Evolutionary conservation across 2,888 invertebrate genomes (phyloP), one percentile per base, ranked within the genome.

Genomic region (Epicampocera succincta): DNA sequence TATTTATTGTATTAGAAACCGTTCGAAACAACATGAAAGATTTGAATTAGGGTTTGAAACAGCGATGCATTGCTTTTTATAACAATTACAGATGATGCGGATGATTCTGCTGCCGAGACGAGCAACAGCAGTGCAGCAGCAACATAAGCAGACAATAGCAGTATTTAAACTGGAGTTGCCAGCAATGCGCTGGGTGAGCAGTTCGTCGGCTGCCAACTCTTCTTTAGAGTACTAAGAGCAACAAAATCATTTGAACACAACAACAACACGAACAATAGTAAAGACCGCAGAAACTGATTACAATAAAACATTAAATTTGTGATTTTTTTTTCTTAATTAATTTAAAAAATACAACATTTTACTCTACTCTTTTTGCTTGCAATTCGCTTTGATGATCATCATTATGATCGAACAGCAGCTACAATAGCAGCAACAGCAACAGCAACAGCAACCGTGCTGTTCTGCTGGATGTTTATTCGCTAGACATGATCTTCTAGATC

Each of bases 1-100:
- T 42, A 56, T 71, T 50, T 81, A 19, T 79, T 69, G 42, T 54
- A 58, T 73, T 76, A 66, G 66, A 66, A 73, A 83, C 83, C 78
- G 80, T 76, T 83, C 81, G 84, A 84, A 84, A 85, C 85, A 84
- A 84, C 81, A 79, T 83, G 81, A 79, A 68, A 85, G 84, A 85
- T 85, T 85, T 85, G 86, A 85, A 86, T 85, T 86, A 86, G 85
- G 85, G 85, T 85, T 85, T 84, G 84, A 85, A 81, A 85, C 80
- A 84, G 84, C 82, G 82, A 82, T 84, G 85, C 86, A 85, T 84
- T 85, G 85, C 85, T 86, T 86, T 86, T 86, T 86, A 86, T 86
- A 86, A 85, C 83, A 80, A 82, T 82, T 82, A 80, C 81, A 80
- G 76, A 78, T 83, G 84, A 71, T 74, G 80, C 75, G 72, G 58